Base-by-base conservation (phyloP, 2,888 invertebrate species). In the Tachystola acroxantha region DNA sequence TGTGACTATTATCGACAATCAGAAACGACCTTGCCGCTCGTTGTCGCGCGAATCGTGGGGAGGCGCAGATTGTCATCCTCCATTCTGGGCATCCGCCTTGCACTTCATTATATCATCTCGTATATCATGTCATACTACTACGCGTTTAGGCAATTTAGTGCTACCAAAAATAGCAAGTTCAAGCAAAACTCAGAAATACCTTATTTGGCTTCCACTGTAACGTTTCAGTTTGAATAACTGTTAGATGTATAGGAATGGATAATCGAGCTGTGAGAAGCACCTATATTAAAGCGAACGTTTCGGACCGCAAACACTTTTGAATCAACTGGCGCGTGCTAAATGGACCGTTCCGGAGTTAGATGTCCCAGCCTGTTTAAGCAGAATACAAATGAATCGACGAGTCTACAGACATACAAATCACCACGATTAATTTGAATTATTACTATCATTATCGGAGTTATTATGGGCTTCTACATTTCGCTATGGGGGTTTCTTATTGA, bases 11-110 rank as follows among this genome's bases (percentile, higher is more conserved):
- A 84, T 77, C 61, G 69, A 64, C 84, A 85, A 86, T 86, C 84
- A 84, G 74, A 62, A 68, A 57, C 73, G 85, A 81, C 86, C 85
- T 85, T 85, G 84, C 65, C 55, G 77, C 84, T 84, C 70, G 79
- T 85, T 85, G 81, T 68, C 66, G 72, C 69, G 58, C 64, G 73
- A 75, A 76, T 77, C 78, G 84, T 77, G 78, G 86, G 84, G 84
- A 77, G 75, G 58, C 65, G 67, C 75, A 77, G 80, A 80, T 81
- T 80, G 78, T 64, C 77, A 74, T 79, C 74, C 73, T 82, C 70
- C 76, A 76, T 70, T 68, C 73, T 66, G 10, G 70, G 69, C 80
- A 81, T 82, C 82, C 82, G 78, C 74, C 75, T 78, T 77, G 78
- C 77, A 76, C 67, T 75, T 71, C 67, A 76, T 79, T 24, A 24